phyloP scores from a whole-genome alignment of 2,113 vertebrate species.

The Mungos mungo region DNA sequence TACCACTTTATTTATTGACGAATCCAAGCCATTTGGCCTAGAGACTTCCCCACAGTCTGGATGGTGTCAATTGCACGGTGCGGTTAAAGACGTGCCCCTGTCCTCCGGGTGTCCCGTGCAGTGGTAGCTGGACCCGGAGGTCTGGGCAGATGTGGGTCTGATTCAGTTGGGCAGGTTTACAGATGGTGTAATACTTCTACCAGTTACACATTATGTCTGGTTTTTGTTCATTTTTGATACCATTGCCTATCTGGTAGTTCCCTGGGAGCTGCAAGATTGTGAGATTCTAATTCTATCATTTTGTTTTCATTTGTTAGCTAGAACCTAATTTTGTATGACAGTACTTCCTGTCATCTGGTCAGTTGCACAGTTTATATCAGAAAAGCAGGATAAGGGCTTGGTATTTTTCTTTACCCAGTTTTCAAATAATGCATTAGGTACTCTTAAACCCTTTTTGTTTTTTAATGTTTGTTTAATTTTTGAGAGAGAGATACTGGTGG shows the following conservation, averaged over 20 bases:
- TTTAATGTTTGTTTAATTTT: too few relatives aligned
- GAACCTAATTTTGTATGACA: neutral
- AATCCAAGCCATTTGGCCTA: neutral
- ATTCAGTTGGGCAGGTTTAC: neutral
- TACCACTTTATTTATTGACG: neutral
- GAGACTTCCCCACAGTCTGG: neutral
- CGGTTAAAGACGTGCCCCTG: neutral
- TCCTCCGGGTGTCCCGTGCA: neutral
- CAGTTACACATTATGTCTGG: neutral
- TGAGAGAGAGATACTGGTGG: too few relatives aligned
- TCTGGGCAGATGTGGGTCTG: neutral
- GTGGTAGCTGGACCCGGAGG: neutral
- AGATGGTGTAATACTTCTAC: neutral
- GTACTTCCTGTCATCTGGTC: neutral
- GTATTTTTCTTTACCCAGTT: neutral
- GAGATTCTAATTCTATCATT: neutral
- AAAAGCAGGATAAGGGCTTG: neutral
- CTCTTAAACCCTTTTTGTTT: neutral
- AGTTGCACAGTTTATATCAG: neutral
- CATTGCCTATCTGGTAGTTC: neutral
- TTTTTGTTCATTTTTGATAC: neutral
- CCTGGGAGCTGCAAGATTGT: neutral
- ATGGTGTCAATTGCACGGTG: neutral
- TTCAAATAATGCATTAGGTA: neutral
- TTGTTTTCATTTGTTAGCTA: neutral